Evolutionary conservation across 30 jellyfish, hydroid and myxozoan species (phyloP), one percentile per base, ranked within the genome.

Genomic region (Hydra vulgaris): DNA sequence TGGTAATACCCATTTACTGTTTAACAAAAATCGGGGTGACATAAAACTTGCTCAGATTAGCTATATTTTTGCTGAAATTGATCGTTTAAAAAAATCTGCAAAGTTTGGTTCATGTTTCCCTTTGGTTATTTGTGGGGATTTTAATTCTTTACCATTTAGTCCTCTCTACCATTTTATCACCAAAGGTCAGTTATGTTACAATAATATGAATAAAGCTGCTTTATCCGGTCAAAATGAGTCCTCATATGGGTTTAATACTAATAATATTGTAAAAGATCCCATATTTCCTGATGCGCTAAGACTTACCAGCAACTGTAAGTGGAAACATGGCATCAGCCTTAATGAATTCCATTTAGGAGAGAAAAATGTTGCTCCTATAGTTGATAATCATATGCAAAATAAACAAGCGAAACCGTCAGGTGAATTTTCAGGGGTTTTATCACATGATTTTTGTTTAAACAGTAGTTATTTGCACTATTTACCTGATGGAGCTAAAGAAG

Each of bases 21-120:
- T 92, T 81, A 92, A 87, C 83, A 79, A 73, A 27, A 92, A 88
- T 18, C 87, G 98, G 0, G 98, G 98, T 7, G 98, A 92, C 79
- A 87, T 92, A 21, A 92, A 92, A 52, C 88, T 92, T 21, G 79
- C 89, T 1, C 98, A 92, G 79, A 85, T 92, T 1, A 96, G 95
- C 17, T 79, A 56, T 26, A 84, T 92, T 67, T 71, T 92, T 18
- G 95, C 96, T 18, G 98, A 92, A 82, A 82, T 92, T 25, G 96
- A 87, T 53, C 83, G 84, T 75, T 27, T 87, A 66, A 83, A 95
- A 21, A 72, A 27, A 54, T 40, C 86, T 21, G 25, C 89, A 0
- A 22, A 75, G 1, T 73, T 67, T 21, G 80, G 79, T 26, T 66
- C 21, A 23, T 78, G 77, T 61, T 18, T 76, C 1, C 98, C 98